Conservation (phyloP, 2,797 vertebrate genomes). For the Mus minutoides region DNA sequence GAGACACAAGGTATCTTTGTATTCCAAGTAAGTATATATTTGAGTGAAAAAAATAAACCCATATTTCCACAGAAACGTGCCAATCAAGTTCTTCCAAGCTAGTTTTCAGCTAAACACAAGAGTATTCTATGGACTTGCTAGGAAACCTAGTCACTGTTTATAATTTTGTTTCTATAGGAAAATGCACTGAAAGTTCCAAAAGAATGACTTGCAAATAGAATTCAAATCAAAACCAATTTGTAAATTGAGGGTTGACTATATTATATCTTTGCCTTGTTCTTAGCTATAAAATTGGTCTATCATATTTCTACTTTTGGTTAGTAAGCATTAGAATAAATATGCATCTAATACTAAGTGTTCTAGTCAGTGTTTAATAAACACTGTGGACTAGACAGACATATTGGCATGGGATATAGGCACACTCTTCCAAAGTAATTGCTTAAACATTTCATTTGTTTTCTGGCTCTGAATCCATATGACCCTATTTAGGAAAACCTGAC, state of each 20-base stretch:
- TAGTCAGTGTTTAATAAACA: conserved; percentile 46
- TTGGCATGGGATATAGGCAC: not conserved
- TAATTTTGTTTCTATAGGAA: conserved; percentile 56
- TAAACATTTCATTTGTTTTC: conserved; percentile 69
- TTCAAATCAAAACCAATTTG: conserved; percentile 31
- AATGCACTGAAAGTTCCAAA: conserved; percentile 18
- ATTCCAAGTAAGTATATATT: not conserved
- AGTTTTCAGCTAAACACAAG: not conserved
- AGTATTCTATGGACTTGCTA: not conserved
- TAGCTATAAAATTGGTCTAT: not conserved
- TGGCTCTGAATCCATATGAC: conserved; percentile 20
- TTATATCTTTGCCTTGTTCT: not conserved
- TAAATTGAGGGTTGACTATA: conserved; percentile 2
- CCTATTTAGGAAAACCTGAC: conserved; percentile 68
- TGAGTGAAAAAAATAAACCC: not conserved
- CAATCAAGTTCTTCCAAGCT: not conserved
- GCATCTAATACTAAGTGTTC: not conserved
- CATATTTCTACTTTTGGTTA: conserved; percentile 24
- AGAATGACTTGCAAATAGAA: not conserved
- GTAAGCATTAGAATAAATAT: conserved; percentile 1
- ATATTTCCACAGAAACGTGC: not conserved
- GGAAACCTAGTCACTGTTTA: not conserved
- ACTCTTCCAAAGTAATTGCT: not conserved
- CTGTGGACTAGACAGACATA: not conserved
- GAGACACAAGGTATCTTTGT: not conserved